phyloP scores from a whole-genome alignment of 2,797 vertebrate species.

The Melanotaenia nigrans region DNA sequence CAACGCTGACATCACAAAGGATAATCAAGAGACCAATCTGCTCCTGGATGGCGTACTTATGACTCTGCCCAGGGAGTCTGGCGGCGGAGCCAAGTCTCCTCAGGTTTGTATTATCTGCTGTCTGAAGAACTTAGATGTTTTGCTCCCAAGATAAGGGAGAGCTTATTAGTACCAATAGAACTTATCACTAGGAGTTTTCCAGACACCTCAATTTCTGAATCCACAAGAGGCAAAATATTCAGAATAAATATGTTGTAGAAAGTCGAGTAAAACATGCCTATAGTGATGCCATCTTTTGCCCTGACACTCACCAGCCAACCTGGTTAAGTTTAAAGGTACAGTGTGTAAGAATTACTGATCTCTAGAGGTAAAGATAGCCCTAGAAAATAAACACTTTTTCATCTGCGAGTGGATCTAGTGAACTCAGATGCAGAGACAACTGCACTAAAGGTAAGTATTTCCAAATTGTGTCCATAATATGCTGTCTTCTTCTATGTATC shows the following conservation, averaged over 20 bases:
- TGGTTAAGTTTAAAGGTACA: neutral
- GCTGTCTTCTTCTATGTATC: too few species aligned
- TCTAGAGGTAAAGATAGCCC: too few species aligned
- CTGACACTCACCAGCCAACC: neutral
- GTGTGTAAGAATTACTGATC: neutral
- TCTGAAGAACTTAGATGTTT: neutral
- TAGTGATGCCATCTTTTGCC: neutral
- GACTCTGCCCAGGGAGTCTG: conserved; percentile 90
- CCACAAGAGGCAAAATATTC: neutral
- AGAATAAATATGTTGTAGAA: neutral
- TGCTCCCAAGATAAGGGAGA: neutral
- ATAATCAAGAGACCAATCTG: conserved; percentile 95
- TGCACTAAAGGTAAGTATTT: too few species aligned
- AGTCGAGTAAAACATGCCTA: neutral
- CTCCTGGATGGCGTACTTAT: conserved; percentile 90
- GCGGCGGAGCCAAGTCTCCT: conserved; percentile 87
- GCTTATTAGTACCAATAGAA: neutral
- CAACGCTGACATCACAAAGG: conserved; percentile 95
- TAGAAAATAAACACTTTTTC: too few species aligned
- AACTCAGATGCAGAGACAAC: too few species aligned
- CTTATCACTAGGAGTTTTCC: neutral
- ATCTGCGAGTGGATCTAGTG: too few species aligned
- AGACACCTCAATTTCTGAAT: neutral
- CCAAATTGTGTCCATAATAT: too few species aligned
- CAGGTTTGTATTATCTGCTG: conserved; percentile 82